These are phyloP conservation scores for Dynastes maya DNA, from an alignment of 2,888 invertebrate species.

Conservation along the genomic window DNA sequence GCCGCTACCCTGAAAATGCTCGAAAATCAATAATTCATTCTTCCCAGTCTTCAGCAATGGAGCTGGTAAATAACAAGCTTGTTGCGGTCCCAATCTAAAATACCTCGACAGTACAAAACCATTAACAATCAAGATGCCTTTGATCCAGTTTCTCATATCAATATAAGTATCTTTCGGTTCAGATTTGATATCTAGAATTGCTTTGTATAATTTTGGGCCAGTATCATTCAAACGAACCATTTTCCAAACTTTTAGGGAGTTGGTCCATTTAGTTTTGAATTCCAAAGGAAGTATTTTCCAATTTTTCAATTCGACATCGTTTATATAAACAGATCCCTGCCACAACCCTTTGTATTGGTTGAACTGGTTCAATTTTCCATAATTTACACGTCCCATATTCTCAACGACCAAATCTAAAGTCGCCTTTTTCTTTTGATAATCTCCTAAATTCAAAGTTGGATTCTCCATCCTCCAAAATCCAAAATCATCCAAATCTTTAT, in stretches of 20 bases:
- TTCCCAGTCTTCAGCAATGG: slow-evolving; percentile 76
- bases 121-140: slow-evolving; percentile 87
- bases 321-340: slow-evolving; percentile 70
- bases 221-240: slow-evolving; percentile 50
- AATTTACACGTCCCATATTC: slow-evolving; percentile 87
- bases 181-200: slow-evolving; percentile 66
- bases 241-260: slow-evolving; percentile 61
- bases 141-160: slow-evolving; percentile 83
- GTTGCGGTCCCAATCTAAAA: slow-evolving; percentile 87
- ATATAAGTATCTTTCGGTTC: slow-evolving; percentile 81
- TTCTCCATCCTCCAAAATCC: slow-evolving; percentile 68
- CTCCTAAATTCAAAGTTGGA: slow-evolving; percentile 62
- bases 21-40: slow-evolving; percentile 63
- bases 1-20: slow-evolving; percentile 60
- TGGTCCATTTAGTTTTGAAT: slow-evolving; percentile 70
- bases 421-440: slow-evolving; percentile 58
- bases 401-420: slow-evolving; percentile 74
- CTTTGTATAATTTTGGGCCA: slow-evolving; percentile 74
- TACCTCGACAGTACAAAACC: slow-evolving; percentile 89
- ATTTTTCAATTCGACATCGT: slow-evolving; percentile 65
- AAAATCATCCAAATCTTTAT: slow-evolving; percentile 64
- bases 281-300: slow-evolving; percentile 73
- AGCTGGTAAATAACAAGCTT: slow-evolving; percentile 86
- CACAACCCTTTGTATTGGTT: slow-evolving; percentile 67
- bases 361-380: slow-evolving; percentile 67